Percentiles rank a stretch among this genome's conserved stretches.
Conservation (phyloP, 2,113 vertebrate species). For the Stictonetta naevosa region DNA sequence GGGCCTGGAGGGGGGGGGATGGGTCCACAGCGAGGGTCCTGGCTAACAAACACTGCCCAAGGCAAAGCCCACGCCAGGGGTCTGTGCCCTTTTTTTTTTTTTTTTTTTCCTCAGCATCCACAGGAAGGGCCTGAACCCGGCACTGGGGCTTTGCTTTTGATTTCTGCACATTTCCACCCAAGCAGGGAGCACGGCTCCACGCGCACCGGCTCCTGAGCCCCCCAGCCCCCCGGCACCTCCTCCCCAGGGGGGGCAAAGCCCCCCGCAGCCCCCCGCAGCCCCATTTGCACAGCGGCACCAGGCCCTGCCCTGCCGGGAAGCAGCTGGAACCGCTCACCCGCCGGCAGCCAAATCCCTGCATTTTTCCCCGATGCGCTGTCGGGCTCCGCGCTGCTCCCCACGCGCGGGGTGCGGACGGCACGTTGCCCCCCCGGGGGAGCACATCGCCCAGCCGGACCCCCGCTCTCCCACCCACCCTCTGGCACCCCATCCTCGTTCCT, state of each 20-base stretch:
- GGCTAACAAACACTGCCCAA: neutral
- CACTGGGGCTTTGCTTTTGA: neutral
- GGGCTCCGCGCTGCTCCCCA: neutral
- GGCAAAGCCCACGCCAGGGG: neutral
- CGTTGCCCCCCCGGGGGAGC: neutral
- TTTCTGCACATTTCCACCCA: neutral
- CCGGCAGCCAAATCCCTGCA: neutral
- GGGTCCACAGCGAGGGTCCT: no score
- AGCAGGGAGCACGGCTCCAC: neutral
- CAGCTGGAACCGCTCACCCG: neutral
- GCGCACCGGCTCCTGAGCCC: neutral
- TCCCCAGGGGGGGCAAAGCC: neutral
- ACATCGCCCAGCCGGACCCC: neutral
- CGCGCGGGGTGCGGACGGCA: neutral
- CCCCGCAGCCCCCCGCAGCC: neutral
- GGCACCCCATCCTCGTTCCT: neutral
- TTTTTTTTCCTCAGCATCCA: neutral
- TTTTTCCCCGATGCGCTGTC: neutral
- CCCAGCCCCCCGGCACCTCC: neutral
- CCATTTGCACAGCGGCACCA: rapidly evolving
- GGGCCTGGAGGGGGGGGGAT: neutral
- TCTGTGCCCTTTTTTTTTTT: neutral
- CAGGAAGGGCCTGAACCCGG: neutral
- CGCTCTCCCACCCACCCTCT: neutral
- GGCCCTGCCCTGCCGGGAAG: rapidly evolving